Base-by-base conservation (phyloP, 1,140 invertebrate species). In the Dendrolimus punctatus region DNA sequence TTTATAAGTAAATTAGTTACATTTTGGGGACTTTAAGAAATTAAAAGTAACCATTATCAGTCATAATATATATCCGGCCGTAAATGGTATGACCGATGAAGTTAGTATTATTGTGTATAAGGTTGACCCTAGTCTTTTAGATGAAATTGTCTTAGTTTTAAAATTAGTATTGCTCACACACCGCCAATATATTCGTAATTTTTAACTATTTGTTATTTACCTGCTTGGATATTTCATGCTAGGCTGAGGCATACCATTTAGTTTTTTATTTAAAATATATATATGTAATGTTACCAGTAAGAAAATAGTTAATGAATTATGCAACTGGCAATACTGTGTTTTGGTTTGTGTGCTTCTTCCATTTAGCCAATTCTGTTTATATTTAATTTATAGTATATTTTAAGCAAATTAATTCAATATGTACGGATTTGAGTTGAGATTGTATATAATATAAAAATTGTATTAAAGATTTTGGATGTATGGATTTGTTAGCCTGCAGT, bases 71-170 rank as follows among this genome's bases (percentile, higher is more conserved):
- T n/a, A n/a, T n/a, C 23, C 23, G 23, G 23, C 23, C 23, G 23
- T 23, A 23, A 23, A 23, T 23, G 23, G 23, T 23, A 23, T 23
- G 23, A 23, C 23, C 23, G 23, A 23, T 23, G 23, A 23, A 23
- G 23, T 23, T 23, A 23, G 73, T 79, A 79, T 79, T 74, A 71
- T 68, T 62, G 60, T 62, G 62, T 64, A 59, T 71, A 68, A 64
- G 50, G 60, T 68, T 70, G 70, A 68, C 73, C 71, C 74, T 81
- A 81, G 78, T 81, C 76, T 73, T 80, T 23, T 23, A 23, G 23
- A 81, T 75, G 60, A 76, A 78, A 74, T 63, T 6, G 55, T 71
- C 73, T 68, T 68, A 57, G 51, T 79, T 73, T 71, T 61, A 66
- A 68, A 67, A 73, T 62, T 54, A 57, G 44, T 56, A 58, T 77